Conservation (phyloP, 2,797 vertebrate species). For the Sebastes miniatus region DNA sequence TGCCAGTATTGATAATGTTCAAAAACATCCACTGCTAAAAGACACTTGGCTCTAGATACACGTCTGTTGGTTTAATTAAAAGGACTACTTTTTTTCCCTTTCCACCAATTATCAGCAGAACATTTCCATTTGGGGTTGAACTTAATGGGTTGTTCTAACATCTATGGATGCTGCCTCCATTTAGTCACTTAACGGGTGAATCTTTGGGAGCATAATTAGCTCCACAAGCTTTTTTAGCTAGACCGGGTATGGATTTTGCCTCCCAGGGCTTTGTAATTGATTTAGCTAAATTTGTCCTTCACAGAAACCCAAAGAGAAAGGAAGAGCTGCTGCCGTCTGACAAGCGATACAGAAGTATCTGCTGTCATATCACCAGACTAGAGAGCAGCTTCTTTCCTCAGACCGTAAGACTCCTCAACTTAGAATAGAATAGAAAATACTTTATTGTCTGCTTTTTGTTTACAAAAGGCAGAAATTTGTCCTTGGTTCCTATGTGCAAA, state of each 20-base stretch:
- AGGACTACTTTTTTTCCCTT: conserved; percentile 21
- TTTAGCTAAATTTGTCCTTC: conserved; percentile 46
- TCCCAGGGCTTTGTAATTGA: conserved; percentile 47
- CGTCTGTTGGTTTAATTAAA: conserved; percentile 26
- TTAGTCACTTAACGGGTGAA: conserved; percentile 54
- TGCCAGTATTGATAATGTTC: conserved; percentile 42
- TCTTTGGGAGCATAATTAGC: conserved; percentile 53
- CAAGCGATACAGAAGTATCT: neutral
- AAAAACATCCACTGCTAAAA: conserved; percentile 41
- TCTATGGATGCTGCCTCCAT: conserved; percentile 52
- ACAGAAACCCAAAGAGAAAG: conserved; percentile 27
- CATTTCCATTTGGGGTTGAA: conserved; percentile 55
- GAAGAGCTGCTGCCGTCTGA: neutral
- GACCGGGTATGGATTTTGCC: conserved; percentile 57
- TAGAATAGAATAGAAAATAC: neutral
- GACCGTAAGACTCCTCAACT: neutral
- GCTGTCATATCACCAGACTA: neutral
- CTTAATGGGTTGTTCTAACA: conserved; percentile 61
- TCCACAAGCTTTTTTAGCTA: conserved; percentile 31
- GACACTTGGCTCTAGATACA: conserved; percentile 20
- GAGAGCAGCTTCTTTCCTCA: neutral
- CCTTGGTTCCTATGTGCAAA: no score
- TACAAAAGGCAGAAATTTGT: no score
- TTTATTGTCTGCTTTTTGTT: no score
- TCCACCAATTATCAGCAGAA: conserved; percentile 49